Evolutionary conservation across 2,888 invertebrate species (phyloP), one percentile per base, ranked within the genome.

Genomic region (Polymixis lichenea): DNA sequence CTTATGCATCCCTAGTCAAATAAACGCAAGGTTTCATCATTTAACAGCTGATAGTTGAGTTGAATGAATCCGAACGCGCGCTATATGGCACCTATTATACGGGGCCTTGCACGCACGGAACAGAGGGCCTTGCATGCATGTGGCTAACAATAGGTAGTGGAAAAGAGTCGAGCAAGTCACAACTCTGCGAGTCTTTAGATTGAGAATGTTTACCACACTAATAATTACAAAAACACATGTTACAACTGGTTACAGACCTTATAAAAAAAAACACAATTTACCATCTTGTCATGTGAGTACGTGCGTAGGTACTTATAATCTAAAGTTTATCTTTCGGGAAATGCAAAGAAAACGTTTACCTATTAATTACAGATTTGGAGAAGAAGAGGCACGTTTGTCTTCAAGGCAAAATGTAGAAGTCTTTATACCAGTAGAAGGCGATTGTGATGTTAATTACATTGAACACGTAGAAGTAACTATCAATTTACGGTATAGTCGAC

Each of bases 401-500:
- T 90, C 95, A 5, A 86, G 88, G 38, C 91, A 91, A 68, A 88
- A 87, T 46, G 83, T 93, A 2, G 89, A 91, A 43, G 86, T 95
- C n/a, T 64, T 87, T 64, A 97, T 98, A 86, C 78, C 93, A 49
- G 97, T 97, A 2, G 79, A 77, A 55, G 93, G 95, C 67, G 97
- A 96, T 49, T 98, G 98, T 90, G 87, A 89, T 55, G 95, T 99
- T 28, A 97, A 97, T 81, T 98, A 97, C 93, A 93, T 99, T 86
- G 99, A 99, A 93, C 99, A 99, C 92, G 98, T 99, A 2, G 98
- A 99, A 94, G 92, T 99, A n/a, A 95, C 97, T 78, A 95, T 98
- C 7, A 98, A 97, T 89, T 97, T 99, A 80, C 95, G 96, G 58
- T 98, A 98, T 92, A 97, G 97, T 17, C 94, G 97, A 46, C 97